Evolutionary conservation across 2,888 invertebrate species (phyloP), one percentile per base, ranked within the genome.

Genomic region (Drosophila anomalipes): DNA sequence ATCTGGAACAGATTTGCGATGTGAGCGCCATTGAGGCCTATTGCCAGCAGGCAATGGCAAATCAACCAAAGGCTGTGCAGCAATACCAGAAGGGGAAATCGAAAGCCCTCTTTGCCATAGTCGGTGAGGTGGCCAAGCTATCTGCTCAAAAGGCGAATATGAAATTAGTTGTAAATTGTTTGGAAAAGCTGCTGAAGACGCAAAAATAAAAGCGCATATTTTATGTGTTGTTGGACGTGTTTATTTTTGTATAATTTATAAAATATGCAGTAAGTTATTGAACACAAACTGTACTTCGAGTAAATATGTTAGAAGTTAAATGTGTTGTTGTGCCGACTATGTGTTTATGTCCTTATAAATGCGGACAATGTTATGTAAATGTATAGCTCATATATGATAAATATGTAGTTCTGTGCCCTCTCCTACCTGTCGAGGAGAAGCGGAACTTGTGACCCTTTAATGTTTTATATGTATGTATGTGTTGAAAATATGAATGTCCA

Each of bases 11-110:
- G 92, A 95, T 97, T 73, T 95, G 93, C 51, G 95, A 97, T 90
- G 93, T 94, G 74, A 89, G 92, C 10, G 94, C 95, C 91, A 95
- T 98, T 72, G 94, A 93, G 61, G 93, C 94, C 77, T 92, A 95
- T 51, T 97, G 97, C 91, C 82, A 92, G 60, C 93, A 94, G 82
- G 94, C 96, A 0, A 92, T 97, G 37, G 91, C 95, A 19, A 94
- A 95, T 73, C 96, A 97, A 93, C 94, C 95, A 16, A 95, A 96
- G 91, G 91, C 96, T 63, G 96, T 96, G 1, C 93, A 94, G 74
- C 94, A 95, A 80, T 97, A 96, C 90, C 95, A 94, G 91, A 93
- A 93, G 14, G 97, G 97, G 7, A 97, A 97, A 93, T 92, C 92
- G 0, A 96, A 96, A 94, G 95, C 95, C 12, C 94, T 96, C 56